Percentiles rank a stretch among this genome's conserved stretches.
phyloP scores from a whole-genome alignment of 2,797 vertebrate species.

The Syngnathus acus region DNA sequence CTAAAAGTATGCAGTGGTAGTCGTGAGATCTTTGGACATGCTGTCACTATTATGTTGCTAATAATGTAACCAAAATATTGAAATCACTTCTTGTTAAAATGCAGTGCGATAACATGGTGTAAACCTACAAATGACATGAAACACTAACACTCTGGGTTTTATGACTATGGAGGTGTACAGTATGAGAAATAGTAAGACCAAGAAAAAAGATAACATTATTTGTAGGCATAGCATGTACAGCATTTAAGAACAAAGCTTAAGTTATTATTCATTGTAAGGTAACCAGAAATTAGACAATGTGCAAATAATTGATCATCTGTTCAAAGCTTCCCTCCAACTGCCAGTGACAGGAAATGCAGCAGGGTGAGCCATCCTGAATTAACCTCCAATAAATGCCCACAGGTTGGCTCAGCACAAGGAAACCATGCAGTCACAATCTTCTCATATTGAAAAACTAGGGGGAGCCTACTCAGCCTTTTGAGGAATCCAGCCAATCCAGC shows the following conservation, averaged over 20 bases:
- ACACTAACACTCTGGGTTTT: background rate
- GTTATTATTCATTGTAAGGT: background rate
- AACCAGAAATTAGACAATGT: background rate
- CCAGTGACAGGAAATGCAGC: background rate
- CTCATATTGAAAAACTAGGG: slow-evolving; percentile 25
- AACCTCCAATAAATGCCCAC: slow-evolving; percentile 13
- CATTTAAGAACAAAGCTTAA: background rate
- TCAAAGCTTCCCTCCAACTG: background rate
- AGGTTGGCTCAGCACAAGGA: slow-evolving; percentile 15
- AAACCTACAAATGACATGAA: background rate
- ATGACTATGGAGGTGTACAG: background rate
- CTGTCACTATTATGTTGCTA: background rate
- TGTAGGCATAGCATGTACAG: background rate
- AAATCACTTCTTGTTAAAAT: too few species aligned
- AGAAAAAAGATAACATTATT: background rate
- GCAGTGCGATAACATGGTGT: background rate
- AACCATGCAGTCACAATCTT: slow-evolving; percentile 22
- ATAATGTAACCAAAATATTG: background rate
- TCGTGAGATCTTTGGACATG: background rate
- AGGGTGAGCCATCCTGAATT: slow-evolving; percentile 6
- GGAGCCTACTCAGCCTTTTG: slow-evolving; percentile 37
- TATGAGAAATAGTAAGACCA: background rate
- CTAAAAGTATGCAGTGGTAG: background rate
- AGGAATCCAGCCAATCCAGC: slow-evolving; percentile 40
- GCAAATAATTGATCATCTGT: background rate